These are phyloP conservation scores for Cochlearius cochlearius DNA, from an alignment of 2,113 vertebrate species.

Conservation along the genomic window DNA sequence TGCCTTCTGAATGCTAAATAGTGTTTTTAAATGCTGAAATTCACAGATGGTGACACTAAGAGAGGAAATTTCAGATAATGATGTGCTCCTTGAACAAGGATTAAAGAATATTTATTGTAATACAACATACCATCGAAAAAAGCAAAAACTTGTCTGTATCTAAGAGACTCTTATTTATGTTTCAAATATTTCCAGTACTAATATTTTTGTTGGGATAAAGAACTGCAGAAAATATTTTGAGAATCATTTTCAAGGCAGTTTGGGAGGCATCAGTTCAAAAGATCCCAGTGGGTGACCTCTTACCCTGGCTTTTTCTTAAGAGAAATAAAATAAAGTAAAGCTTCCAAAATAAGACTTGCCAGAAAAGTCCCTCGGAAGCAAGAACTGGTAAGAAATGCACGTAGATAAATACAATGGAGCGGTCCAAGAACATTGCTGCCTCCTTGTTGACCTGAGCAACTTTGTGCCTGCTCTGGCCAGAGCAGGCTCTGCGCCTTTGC, in stretches of 20 bases:
- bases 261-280: neutral
- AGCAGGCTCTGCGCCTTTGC: accelerated
- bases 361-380: neutral
- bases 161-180: neutral
- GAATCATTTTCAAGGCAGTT: neutral
- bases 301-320: neutral
- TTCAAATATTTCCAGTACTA: neutral
- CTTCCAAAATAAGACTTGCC: slow-evolving; percentile 5
- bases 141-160: neutral
- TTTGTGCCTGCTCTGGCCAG: neutral
- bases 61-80: neutral
- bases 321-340: slow-evolving; percentile 15
- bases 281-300: slow-evolving; percentile 17
- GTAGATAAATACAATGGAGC: neutral
- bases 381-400: neutral
- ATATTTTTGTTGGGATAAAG: neutral
- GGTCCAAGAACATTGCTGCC: neutral
- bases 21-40: neutral
- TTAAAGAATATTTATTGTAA: neutral
- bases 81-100: neutral
- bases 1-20: neutral
- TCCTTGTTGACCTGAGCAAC: neutral
- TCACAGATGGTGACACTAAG: neutral
- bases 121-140: neutral
- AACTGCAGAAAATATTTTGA: neutral